A percentile compares a stretch with the other conserved stretches of the same genome.
Evolutionary conservation across 2,113 vertebrate genomes (phyloP).

Genomic region (Desmodus rotundus): DNA sequence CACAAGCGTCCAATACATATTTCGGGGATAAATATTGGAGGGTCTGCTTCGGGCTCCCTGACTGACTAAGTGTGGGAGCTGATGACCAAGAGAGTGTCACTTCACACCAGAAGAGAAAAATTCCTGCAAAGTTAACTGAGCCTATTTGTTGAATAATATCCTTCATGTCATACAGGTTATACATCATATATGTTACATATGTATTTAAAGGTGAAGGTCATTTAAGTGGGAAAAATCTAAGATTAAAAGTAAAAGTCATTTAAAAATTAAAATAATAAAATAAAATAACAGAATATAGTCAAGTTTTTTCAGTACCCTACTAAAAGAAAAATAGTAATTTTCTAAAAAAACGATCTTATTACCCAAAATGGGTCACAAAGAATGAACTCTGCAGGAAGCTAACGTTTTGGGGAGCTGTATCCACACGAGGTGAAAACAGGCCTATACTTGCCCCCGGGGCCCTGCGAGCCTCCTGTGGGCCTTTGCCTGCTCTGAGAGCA

Average conservation of each 20-base stretch:
- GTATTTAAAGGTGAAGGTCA: background rate
- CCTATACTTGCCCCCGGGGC: background rate
- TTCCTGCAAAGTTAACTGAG: background rate
- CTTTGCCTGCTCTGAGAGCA: background rate
- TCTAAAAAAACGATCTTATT: background rate
- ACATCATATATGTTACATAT: background rate
- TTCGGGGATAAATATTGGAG: background rate
- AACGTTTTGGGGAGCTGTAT: background rate
- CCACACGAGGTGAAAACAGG: background rate
- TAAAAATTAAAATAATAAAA: background rate
- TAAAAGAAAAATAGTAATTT: background rate
- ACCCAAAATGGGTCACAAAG: background rate
- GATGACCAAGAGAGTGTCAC: background rate
- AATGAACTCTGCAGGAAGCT: background rate
- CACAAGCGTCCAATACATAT: background rate
- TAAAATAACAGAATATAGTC: background rate
- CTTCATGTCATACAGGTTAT: background rate
- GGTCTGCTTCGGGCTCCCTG: background rate
- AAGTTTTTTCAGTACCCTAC: background rate
- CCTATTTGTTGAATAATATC: background rate
- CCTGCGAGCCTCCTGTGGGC: background rate
- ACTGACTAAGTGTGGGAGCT: background rate
- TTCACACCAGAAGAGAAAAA: background rate
- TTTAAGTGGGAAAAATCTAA: background rate
- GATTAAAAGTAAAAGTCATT: background rate